Conservation (phyloP, 2,113 vertebrate genomes). For the Chaenogobius annularis region DNA sequence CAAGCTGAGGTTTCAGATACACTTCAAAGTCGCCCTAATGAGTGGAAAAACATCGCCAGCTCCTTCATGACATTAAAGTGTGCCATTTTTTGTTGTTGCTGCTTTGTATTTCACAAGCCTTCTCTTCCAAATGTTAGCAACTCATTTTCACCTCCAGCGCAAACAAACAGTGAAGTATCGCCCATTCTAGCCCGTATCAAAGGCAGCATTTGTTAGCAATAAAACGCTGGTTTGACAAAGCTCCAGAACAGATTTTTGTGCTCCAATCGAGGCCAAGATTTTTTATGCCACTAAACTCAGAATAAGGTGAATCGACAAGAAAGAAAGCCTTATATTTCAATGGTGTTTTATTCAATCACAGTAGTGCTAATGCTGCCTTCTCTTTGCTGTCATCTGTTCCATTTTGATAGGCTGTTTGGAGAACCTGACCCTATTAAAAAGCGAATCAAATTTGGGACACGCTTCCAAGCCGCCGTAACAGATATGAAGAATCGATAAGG, state of each 20-base stretch:
- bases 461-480: constrained; percentile 74
- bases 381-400: constrained; percentile 55
- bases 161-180: constrained; percentile 74
- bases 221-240: constrained; percentile 75
- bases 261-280: constrained; percentile 65
- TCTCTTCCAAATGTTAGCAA: constrained; percentile 68
- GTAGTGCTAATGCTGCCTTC: constrained; percentile 51
- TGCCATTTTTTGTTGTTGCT: constrained; percentile 41
- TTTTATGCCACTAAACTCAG: constrained; percentile 68
- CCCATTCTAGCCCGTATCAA: constrained; percentile 71
- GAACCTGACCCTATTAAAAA: constrained; percentile 72
- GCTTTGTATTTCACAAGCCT: constrained; percentile 64
- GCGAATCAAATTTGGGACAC: constrained; percentile 77
- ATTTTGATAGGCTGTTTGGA: constrained; percentile 67
- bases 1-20: constrained; percentile 70
- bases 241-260: constrained; percentile 72
- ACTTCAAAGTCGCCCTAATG: constrained; percentile 75
- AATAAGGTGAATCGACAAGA: constrained; percentile 52
- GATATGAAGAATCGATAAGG: constrained; percentile 80
- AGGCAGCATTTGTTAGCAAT: constrained; percentile 80
- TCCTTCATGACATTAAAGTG: constrained; percentile 70
- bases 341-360: constrained; percentile 61
- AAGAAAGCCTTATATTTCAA: constrained; percentile 37
- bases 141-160: constrained; percentile 80
- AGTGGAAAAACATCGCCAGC: constrained; percentile 71